Conservation (phyloP, 1,140 invertebrate genomes). For the Parasteatoda tepidariorum region DNA sequence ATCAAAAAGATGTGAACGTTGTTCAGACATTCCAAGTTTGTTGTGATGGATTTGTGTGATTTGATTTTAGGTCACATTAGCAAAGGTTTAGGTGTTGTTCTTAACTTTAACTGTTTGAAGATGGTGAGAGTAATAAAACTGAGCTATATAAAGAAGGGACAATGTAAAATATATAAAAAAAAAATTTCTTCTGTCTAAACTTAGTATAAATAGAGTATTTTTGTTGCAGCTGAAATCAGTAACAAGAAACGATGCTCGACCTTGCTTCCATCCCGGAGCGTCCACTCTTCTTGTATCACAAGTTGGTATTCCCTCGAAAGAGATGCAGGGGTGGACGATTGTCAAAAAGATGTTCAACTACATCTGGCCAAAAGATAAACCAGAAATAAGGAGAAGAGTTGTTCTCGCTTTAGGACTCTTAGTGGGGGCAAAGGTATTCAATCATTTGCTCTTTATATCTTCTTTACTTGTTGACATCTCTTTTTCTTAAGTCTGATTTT, state of each 20-base stretch:
- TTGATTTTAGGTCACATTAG: no score
- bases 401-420: conserved; percentile 79
- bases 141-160: background rate
- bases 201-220: no score
- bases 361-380: conserved; percentile 96
- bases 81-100: no score
- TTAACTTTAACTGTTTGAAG: no score
- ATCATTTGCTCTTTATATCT: background rate
- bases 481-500: no score
- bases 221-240: background rate
- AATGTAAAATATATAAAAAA: background rate
- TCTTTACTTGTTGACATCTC: background rate
- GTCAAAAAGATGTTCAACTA: conserved; percentile 87
- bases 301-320: conserved; percentile 4
- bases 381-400: conserved; percentile 83
- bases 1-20: no score
- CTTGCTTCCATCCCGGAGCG: conserved; percentile 89
- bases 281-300: conserved; percentile 73
- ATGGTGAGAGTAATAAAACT: no score
- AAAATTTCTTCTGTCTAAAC: background rate
- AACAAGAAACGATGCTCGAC: conserved; percentile 58
- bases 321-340: conserved; percentile 72
- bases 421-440: conserved; percentile 70
- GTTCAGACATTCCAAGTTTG: no score
- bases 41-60: no score